Evolutionary conservation across 2,797 vertebrate genomes (phyloP), one percentile per base, ranked within the genome.

Genomic region (Cossypha polioptera): DNA sequence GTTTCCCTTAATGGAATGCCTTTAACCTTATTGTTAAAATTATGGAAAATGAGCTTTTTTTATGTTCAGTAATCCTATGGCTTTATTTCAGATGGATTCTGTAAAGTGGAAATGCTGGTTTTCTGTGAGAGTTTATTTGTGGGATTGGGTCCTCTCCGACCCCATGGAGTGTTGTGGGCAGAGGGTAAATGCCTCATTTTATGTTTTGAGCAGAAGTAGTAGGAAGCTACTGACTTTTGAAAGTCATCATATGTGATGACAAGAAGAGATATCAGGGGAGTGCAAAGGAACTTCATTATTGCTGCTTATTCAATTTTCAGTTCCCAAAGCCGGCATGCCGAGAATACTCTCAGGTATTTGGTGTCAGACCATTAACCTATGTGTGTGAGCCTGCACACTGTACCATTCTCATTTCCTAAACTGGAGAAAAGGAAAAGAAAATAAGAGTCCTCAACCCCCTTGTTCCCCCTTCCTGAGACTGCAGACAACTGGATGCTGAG

Each of bases 341-440:
- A 48, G 68, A 90, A 94, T 91, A 71, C 82, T 92, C 88, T 63
- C 40, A 71, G 92, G 85, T 88, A 92, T 95, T 91, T 88, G 92
- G 63, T 91, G 85, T 95, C 90, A 94, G 78, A 79, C 78, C 88
- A 88, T 92, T 94, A 94, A 94, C 91, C 86, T 93, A 68, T 54
- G 69, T 87, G 51, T 86, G 77, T 78, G 62, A 90, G 59, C 68
- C 63, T 71, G 75, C 57, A 59, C 48, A 29, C 57, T 3, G 13
- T 73, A 43, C 25, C 2, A 2, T 73, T 82, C 61, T 85, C 22
- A 86, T 91, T 91, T 94, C 85, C 45, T 77, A 48, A 83, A 74
- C 45, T 19, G 72, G 72, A 74, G 72, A 36, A 69, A 75, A 86
- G 28, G n/a, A 90, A 77, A 86, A 55, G 48, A 61, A 83, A 89